A percentile compares a stretch with the other conserved stretches of the same genome.
phyloP scores from a whole-genome alignment of 1,140 invertebrate genomes.

The Acromyrmex echinatior region DNA sequence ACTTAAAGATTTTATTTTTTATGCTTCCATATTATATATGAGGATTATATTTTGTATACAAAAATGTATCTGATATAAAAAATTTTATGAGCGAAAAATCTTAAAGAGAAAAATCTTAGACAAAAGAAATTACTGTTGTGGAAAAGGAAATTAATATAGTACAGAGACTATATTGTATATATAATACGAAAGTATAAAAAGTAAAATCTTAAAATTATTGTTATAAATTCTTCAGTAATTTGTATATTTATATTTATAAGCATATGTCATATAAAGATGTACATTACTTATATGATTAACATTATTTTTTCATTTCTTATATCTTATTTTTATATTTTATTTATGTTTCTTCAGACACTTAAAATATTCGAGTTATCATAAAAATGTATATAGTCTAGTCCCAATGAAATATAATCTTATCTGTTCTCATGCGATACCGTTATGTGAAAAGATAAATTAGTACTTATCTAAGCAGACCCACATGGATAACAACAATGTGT shows the following conservation, averaged over 20 bases:
- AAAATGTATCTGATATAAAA: not conserved
- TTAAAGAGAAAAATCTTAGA: not conserved
- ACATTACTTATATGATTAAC: not conserved
- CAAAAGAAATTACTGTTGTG: too few relatives aligned
- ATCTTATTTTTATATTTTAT: not conserved
- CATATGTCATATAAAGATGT: not conserved
- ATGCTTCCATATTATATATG: not conserved
- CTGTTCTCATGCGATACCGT: slow-evolving; percentile 57
- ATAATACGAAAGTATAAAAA: not conserved
- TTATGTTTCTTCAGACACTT: not conserved
- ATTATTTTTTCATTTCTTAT: not conserved
- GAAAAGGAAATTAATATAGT: too few relatives aligned
- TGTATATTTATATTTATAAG: too few relatives aligned
- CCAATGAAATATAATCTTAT: slow-evolving; percentile 27
- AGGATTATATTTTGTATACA: not conserved
- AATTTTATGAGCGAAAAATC: not conserved
- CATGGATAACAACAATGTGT: slow-evolving; percentile 58
- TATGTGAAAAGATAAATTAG: slow-evolving; percentile 70
- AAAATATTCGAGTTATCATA: slow-evolving; percentile 4
- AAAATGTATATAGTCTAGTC: slow-evolving; percentile 13
- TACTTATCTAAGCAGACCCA: slow-evolving; percentile 63
- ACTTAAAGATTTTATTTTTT: not conserved
- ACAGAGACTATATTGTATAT: too few relatives aligned
- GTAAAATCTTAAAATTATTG: too few relatives aligned
- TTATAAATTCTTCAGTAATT: too few relatives aligned